A percentile compares a stretch with the other conserved stretches of the same genome.
Evolutionary conservation across 2,888 invertebrate species (phyloP).

Genomic region (Malthinus flaveolus): DNA sequence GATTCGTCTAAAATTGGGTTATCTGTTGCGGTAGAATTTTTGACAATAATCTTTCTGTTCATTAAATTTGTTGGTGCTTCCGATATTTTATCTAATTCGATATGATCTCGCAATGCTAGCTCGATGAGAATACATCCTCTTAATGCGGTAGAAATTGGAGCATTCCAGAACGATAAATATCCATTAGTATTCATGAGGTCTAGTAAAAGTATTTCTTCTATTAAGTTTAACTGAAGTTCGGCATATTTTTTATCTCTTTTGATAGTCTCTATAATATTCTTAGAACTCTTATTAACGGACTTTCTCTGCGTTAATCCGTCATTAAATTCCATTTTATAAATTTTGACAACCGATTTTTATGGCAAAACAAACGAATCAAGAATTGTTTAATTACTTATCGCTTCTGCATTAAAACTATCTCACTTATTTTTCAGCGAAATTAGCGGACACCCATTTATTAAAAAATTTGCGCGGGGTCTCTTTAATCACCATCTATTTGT

Average conservation of each 20-base stretch:
- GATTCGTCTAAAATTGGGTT: conserved; percentile 95
- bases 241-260: conserved; percentile 86
- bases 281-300: conserved; percentile 68
- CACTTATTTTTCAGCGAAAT: too few relatives aligned
- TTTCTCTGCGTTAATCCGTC: conserved; percentile 90
- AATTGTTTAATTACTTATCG: too few relatives aligned
- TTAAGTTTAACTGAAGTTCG: conserved; percentile 94
- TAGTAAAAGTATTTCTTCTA: conserved; percentile 98
- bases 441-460: too few relatives aligned
- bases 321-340: conserved; percentile 74
- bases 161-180: conserved; percentile 99
- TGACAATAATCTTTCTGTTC: conserved; percentile 79
- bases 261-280: conserved; percentile 60
- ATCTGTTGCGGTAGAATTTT: conserved; percentile 92
- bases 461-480: too few relatives aligned
- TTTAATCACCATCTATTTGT: too few relatives aligned
- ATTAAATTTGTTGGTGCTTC: conserved; percentile 91
- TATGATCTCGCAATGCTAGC: conserved; percentile 88
- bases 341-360: too few relatives aligned
- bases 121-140: conserved; percentile 98
- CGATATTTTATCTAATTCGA: conserved; percentile 95
- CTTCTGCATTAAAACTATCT: too few relatives aligned
- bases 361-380: too few relatives aligned
- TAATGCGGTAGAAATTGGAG: conserved; percentile 98
- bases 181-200: conserved; percentile 99